phyloP scores from a whole-genome alignment of 2,113 vertebrate genomes.

The Pimephales promelas region DNA sequence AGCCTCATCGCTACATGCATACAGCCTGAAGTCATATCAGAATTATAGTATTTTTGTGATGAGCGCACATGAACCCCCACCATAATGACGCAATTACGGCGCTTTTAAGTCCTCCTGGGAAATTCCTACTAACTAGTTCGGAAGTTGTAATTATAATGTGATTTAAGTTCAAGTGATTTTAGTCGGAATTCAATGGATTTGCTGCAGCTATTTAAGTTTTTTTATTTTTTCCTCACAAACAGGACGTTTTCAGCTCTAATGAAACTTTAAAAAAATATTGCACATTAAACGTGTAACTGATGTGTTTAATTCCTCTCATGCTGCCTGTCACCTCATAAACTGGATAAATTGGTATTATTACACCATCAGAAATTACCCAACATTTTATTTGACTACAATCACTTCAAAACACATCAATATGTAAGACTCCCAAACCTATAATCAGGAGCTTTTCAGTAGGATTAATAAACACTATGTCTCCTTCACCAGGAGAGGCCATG shows the following conservation, averaged over 20 bases:
- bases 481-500: neutral
- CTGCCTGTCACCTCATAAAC: neutral
- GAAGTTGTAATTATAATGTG: slow-evolving; percentile 26
- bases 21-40: slow-evolving; percentile 4
- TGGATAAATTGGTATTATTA: neutral
- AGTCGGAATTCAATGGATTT: neutral
- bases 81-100: neutral
- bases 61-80: neutral
- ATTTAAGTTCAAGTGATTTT: slow-evolving; percentile 12
- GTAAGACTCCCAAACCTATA: neutral
- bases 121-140: slow-evolving; percentile 8
- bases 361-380: neutral
- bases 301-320: neutral
- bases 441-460: neutral
- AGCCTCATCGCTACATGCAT: neutral
- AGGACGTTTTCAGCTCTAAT: neutral
- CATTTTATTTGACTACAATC: neutral
- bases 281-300: neutral
- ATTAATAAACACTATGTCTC: neutral
- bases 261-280: neutral
- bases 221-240: neutral
- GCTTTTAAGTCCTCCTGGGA: slow-evolving; percentile 24
- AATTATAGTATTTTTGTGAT: slow-evolving; percentile 15
- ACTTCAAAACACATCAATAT: neutral
- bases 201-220: neutral